Evolutionary conservation across 2,113 vertebrate species (phyloP).

Genomic region (Galemys pyrenaicus): DNA sequence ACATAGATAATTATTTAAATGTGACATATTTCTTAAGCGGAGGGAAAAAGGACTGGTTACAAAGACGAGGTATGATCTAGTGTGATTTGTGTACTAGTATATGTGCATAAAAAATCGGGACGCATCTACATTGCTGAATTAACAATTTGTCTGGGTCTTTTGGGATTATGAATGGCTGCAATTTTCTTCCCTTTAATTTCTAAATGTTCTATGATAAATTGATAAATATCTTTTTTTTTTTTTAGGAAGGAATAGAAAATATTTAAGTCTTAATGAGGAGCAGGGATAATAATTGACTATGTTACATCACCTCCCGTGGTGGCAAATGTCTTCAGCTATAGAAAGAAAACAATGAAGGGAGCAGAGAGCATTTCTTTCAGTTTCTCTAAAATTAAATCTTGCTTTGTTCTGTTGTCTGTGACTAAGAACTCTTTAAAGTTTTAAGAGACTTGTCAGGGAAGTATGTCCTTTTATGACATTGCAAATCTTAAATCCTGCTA

Average conservation of each 20-base stretch:
- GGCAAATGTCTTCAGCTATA: slow-evolving; percentile 46
- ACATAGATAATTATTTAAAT: slow-evolving; percentile 20
- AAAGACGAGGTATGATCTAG: background rate
- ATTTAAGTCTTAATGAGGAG: slow-evolving; percentile 53
- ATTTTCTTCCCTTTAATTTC: slow-evolving; percentile 70
- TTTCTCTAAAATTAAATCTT: background rate
- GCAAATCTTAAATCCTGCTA: background rate
- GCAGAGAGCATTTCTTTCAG: background rate
- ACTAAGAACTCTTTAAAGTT: background rate
- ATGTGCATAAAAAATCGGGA: background rate
- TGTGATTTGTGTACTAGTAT: slow-evolving; percentile 4
- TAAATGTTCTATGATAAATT: slow-evolving; percentile 53
- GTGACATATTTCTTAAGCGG: background rate
- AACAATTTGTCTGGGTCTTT: background rate
- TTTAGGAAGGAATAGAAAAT: slow-evolving; percentile 63
- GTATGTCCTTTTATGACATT: background rate
- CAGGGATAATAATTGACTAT: slow-evolving; percentile 44
- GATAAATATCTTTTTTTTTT: slow-evolving; percentile 53
- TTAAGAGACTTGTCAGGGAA: background rate
- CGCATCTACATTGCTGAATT: slow-evolving; percentile 39
- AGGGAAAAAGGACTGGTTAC: background rate
- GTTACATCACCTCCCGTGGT: background rate
- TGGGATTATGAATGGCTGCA: slow-evolving; percentile 68
- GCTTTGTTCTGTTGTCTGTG: slow-evolving; percentile 1
- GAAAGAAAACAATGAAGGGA: slow-evolving; percentile 6